These are phyloP conservation scores for Erythrolamprus reginae DNA, from an alignment of 2,113 vertebrate species.

Conservation along the genomic window DNA sequence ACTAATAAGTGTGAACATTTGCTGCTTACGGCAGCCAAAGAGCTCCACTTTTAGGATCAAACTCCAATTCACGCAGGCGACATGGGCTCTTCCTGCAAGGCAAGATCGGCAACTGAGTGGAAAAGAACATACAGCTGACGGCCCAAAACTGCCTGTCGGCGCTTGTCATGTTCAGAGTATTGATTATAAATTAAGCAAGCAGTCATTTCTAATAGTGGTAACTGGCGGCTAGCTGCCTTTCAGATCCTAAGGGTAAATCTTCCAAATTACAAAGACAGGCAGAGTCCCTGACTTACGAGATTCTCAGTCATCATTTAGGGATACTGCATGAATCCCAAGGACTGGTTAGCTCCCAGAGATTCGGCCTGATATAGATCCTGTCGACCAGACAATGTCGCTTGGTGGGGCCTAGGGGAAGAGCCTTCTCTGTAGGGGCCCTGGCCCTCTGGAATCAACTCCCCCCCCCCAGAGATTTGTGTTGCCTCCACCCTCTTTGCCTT, in stretches of 20 bases:
- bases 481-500: too few species aligned
- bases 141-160: background rate
- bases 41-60: background rate
- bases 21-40: background rate
- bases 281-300: background rate
- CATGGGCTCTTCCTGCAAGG: background rate
- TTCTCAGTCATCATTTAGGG: background rate
- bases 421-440: too few species aligned
- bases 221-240: background rate
- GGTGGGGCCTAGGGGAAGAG: too few species aligned
- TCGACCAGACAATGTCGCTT: too few species aligned
- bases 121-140: background rate
- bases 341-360: too few species aligned
- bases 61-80: background rate
- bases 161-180: constrained; percentile 2
- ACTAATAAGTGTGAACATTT: background rate
- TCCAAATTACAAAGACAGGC: background rate
- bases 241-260: background rate
- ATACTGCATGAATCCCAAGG: too few species aligned
- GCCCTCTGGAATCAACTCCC: too few species aligned
- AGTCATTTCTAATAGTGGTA: background rate
- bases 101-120: background rate
- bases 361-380: too few species aligned
- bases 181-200: constrained; percentile 15
- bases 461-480: too few species aligned